Evolutionary conservation across 1,140 invertebrate genomes (phyloP).

Genomic region (silkworm (Bombyx mori)): DNA sequence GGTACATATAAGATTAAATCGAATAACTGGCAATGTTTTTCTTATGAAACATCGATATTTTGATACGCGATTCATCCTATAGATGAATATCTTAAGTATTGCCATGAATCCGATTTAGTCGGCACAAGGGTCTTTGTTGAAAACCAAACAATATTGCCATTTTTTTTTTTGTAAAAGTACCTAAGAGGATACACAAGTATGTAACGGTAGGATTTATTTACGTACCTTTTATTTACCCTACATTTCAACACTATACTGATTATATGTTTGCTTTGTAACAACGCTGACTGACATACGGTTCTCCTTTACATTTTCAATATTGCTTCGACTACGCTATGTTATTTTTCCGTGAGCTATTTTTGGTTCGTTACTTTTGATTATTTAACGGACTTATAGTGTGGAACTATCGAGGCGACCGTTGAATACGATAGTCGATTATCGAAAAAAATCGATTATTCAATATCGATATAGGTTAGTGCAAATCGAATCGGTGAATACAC

Average conservation of each 20-base stretch:
- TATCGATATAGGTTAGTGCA: too few relatives aligned
- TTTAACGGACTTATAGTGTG: constrained; percentile 26
- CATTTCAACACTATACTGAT: constrained; percentile 4
- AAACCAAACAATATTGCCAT: background rate
- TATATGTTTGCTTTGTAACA: constrained; percentile 29
- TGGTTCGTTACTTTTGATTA: constrained; percentile 26
- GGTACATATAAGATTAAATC: background rate
- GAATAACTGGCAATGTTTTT: background rate
- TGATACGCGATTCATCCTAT: background rate
- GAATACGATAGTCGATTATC: background rate
- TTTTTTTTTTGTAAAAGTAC: background rate
- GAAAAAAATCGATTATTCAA: too few relatives aligned
- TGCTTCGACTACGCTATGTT: constrained; percentile 17
- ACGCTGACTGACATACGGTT: constrained; percentile 15
- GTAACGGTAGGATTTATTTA: constrained; percentile 13
- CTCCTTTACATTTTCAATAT: background rate
- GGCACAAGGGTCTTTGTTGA: background rate
- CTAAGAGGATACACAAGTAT: constrained; percentile 67
- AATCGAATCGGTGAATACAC: too few relatives aligned
- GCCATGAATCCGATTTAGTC: too few relatives aligned
- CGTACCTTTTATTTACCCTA: constrained; percentile 2
- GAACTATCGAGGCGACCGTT: constrained; percentile 35
- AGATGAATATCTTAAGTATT: too few relatives aligned
- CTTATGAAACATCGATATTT: background rate
- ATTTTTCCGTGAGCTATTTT: constrained; percentile 26